Evolutionary conservation across 2,888 invertebrate species (phyloP).

Genomic region (Smittia sp.): DNA sequence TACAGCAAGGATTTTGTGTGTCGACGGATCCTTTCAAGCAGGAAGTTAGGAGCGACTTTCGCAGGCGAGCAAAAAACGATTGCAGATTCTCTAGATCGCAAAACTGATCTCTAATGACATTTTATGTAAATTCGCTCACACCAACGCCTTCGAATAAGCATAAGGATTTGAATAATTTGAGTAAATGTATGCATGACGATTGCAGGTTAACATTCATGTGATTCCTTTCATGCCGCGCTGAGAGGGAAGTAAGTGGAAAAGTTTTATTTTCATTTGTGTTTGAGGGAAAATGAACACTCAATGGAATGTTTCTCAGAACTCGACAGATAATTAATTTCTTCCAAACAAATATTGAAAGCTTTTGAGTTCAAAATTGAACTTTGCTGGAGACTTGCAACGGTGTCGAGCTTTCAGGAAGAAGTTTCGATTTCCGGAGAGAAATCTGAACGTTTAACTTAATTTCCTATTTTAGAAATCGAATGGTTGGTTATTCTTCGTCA

Average conservation of each 20-base stretch:
- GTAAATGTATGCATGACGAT: conserved; percentile 4
- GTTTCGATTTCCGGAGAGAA: background rate
- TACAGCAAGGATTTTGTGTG: background rate
- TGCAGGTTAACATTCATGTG: conserved; percentile 5
- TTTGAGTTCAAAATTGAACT: too few relatives aligned
- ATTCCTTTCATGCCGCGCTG: background rate
- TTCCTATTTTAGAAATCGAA: background rate
- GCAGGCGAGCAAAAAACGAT: too few relatives aligned
- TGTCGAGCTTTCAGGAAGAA: background rate
- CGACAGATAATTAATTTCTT: too few relatives aligned
- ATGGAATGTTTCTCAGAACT: too few relatives aligned
- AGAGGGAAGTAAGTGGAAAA: background rate
- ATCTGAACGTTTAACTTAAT: background rate
- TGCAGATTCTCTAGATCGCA: too few relatives aligned
- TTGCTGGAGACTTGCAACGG: too few relatives aligned
- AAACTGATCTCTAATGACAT: too few relatives aligned
- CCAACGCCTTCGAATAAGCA: background rate
- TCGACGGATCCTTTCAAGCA: background rate
- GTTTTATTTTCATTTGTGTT: background rate
- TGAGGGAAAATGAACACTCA: background rate
- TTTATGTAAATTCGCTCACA: background rate
- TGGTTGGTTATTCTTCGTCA: too few relatives aligned
- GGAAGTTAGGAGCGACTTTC: too few relatives aligned
- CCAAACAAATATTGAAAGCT: too few relatives aligned
- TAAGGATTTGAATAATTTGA: background rate